Percentiles rank a stretch among this genome's conserved stretches.
Evolutionary conservation across 2,888 invertebrate genomes (phyloP).

Genomic region (Heterodera filipjevi): DNA sequence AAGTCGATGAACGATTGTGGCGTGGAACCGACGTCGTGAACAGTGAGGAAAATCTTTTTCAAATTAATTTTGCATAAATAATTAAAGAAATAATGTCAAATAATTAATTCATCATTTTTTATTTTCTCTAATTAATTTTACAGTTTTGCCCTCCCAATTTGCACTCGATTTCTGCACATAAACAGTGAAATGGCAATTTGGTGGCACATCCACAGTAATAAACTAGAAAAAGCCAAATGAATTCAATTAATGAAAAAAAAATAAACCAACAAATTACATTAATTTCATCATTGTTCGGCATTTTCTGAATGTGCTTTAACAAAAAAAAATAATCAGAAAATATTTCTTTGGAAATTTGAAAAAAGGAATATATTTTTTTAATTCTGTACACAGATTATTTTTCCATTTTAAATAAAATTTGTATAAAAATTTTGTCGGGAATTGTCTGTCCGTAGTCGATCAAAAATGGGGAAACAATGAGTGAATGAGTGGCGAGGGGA

Average conservation of each 20-base stretch:
- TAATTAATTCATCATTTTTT: background rate
- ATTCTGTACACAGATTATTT: too few relatives aligned
- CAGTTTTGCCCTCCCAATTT: background rate
- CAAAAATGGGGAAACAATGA: too few relatives aligned
- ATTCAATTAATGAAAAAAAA: background rate
- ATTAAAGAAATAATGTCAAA: background rate
- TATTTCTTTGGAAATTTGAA: too few relatives aligned
- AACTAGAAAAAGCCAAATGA: background rate
- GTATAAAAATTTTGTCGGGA: too few relatives aligned
- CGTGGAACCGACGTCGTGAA: background rate
- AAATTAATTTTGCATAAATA: too few relatives aligned
- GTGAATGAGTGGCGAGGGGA: too few relatives aligned
- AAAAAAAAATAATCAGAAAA: too few relatives aligned
- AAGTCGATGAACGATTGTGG: background rate
- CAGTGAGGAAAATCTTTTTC: conserved; percentile 9
- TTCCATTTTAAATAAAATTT: too few relatives aligned
- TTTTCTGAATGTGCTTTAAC: background rate
- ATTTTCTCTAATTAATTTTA: background rate
- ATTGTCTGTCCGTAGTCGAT: too few relatives aligned
- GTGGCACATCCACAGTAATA: background rate
- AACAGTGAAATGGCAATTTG: background rate
- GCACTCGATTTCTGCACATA: background rate
- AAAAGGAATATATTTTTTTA: too few relatives aligned
- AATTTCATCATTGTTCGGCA: background rate
- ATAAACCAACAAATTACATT: background rate